Evolutionary conservation across 2,797 vertebrate genomes (phyloP).

Genomic region (Microchirus variegatus): DNA sequence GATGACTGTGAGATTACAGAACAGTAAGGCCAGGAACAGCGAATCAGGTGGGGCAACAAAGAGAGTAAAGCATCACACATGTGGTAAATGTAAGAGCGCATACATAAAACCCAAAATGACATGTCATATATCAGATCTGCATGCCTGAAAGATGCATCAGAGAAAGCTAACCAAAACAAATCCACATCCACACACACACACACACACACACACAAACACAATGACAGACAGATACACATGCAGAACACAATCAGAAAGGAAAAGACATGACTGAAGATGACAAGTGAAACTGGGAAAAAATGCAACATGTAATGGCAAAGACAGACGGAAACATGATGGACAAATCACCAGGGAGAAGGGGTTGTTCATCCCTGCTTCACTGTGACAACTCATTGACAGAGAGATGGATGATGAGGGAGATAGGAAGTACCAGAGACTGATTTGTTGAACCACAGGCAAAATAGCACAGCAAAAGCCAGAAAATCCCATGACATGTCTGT

Average conservation of each 20-base stretch:
- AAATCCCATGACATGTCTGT: conserved; percentile 55
- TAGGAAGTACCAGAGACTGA: conserved; percentile 55
- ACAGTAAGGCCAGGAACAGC: neutral
- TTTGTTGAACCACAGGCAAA: conserved; percentile 32
- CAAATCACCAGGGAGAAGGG: conserved; percentile 28
- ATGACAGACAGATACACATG: conserved; percentile 30
- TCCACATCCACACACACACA: conserved; percentile 9
- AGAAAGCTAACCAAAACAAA: conserved; percentile 3
- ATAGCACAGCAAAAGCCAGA: conserved; percentile 29
- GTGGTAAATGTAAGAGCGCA: conserved; percentile 15
- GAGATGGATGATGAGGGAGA: conserved; percentile 18
- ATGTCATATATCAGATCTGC: conserved; percentile 15
- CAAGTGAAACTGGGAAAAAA: conserved; percentile 17
- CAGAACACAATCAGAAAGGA: conserved; percentile 17
- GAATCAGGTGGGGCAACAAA: conserved; percentile 1
- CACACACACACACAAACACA: conserved; percentile 28
- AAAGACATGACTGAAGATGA: conserved; percentile 36
- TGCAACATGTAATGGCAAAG: conserved; percentile 42
- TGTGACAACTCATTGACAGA: conserved; percentile 31
- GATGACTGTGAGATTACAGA: conserved; percentile 48
- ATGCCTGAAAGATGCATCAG: neutral
- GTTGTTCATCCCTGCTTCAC: conserved; percentile 31
- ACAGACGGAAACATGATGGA: conserved; percentile 38
- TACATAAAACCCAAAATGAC: conserved; percentile 17
- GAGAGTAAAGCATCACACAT: conserved; percentile 12